These are phyloP conservation scores for Lampropteryx suffumata DNA, from an alignment of 2,888 invertebrate species.

Conservation along the genomic window DNA sequence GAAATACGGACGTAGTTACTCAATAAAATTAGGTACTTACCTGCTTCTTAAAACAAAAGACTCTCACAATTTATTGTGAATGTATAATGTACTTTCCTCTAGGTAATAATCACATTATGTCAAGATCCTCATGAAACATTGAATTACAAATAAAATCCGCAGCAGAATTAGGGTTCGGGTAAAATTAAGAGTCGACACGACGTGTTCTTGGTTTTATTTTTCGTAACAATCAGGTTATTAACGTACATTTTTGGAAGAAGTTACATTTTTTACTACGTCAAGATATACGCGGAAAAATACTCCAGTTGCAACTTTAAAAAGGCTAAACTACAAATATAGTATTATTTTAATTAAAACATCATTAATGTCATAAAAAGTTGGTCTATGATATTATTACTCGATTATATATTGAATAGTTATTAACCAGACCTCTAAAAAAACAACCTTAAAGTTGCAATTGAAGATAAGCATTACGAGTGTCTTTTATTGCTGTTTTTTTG, in stretches of 20 bases:
- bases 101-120: slow-evolving; percentile 41
- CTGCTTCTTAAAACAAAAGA: too few relatives aligned
- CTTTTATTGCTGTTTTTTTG: too few relatives aligned
- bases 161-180: slow-evolving; percentile 41
- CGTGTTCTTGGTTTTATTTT: slow-evolving; percentile 65
- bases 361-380: background rate
- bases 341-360: background rate
- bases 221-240: slow-evolving; percentile 70
- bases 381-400: too few relatives aligned
- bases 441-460: slow-evolving; percentile 48
- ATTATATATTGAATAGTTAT: too few relatives aligned
- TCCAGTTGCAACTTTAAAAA: slow-evolving; percentile 50
- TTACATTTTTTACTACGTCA: slow-evolving; percentile 52
- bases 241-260: slow-evolving; percentile 67
- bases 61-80: background rate
- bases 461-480: slow-evolving; percentile 50
- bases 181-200: slow-evolving; percentile 49
- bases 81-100: background rate
- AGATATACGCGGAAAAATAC: slow-evolving; percentile 52
- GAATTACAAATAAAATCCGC: slow-evolving; percentile 49
- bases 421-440: slow-evolving; percentile 8
- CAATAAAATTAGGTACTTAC: too few relatives aligned
- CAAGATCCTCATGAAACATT: slow-evolving; percentile 51
- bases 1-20: too few relatives aligned
- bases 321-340: background rate